phyloP scores from a whole-genome alignment of 2,797 vertebrate genomes.

The Pangasius sanitwongsei region DNA sequence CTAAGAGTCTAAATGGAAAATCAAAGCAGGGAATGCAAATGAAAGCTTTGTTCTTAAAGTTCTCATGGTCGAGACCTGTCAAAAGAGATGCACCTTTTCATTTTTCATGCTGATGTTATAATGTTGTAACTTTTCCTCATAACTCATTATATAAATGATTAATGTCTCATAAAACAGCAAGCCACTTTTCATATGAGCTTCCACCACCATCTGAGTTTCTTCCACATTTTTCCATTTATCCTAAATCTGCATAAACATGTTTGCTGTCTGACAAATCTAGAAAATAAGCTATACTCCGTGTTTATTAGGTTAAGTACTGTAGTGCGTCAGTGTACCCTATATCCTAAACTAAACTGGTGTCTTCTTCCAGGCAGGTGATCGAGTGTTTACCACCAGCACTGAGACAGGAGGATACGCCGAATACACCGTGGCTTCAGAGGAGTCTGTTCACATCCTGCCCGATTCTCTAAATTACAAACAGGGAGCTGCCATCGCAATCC shows the following conservation, averaged over 20 bases:
- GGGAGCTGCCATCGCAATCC: constrained; percentile 86
- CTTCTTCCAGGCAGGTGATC: constrained; percentile 81
- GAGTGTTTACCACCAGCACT: constrained; percentile 83
- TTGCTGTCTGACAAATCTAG: background rate
- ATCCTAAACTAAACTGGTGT: background rate
- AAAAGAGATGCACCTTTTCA: too few relatives aligned
- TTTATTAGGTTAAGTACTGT: too few relatives aligned
- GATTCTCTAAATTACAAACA: constrained; percentile 80
- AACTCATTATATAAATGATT: too few relatives aligned
- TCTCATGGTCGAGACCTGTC: too few relatives aligned
- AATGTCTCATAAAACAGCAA: background rate
- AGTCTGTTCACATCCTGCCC: constrained; percentile 78
- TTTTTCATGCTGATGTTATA: too few relatives aligned
- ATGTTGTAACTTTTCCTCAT: too few relatives aligned
- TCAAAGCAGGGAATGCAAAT: too few relatives aligned
- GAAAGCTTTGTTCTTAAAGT: too few relatives aligned
- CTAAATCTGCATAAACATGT: background rate
- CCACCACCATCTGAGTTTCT: background rate
- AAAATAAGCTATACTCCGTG: background rate
- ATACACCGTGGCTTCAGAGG: constrained; percentile 76
- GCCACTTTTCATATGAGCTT: background rate
- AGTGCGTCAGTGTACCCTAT: background rate
- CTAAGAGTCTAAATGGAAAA: too few relatives aligned
- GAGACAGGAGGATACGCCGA: constrained; percentile 89
- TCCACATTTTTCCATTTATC: too few relatives aligned